Percentiles rank a stretch among this genome's conserved stretches.
These are phyloP conservation scores for Trichogramma evanescens DNA, from an alignment of 2,888 invertebrate genomes.

Conservation along the genomic window DNA sequence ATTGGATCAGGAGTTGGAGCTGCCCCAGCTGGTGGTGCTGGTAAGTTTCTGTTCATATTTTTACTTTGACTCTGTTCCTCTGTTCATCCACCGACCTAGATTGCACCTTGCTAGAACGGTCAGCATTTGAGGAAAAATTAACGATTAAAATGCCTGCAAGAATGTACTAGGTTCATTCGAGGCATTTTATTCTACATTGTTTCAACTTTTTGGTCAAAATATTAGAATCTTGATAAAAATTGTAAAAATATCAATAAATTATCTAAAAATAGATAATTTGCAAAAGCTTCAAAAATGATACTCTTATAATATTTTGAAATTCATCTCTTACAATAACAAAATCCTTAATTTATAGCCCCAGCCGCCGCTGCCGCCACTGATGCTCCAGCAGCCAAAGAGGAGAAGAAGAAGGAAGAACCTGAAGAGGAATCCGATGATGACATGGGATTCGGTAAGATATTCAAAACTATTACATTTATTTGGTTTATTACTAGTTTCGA, in stretches of 20 bases:
- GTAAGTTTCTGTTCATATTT: constrained; percentile 23
- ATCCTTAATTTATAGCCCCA: constrained; percentile 24
- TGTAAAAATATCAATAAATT: no score
- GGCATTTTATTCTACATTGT: neutral
- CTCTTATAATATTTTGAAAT: neutral
- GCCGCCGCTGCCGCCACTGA: constrained; percentile 54
- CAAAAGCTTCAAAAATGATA: no score
- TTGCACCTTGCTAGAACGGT: constrained; percentile 29
- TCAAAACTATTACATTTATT: constrained; percentile 6
- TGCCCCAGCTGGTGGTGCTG: constrained; percentile 67
- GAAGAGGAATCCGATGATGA: constrained; percentile 83
- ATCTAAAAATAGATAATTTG: no score
- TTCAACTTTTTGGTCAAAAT: neutral
- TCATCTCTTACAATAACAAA: neutral
- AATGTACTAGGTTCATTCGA: constrained; percentile 19
- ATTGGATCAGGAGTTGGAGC: constrained; percentile 87
- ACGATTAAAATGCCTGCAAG: constrained; percentile 28
- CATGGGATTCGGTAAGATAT: constrained; percentile 78
- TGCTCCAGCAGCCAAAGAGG: constrained; percentile 60
- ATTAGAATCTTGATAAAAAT: neutral
- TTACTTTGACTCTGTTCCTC: constrained; percentile 23
- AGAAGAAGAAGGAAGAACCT: constrained; percentile 72
- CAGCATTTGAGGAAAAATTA: constrained; percentile 40
- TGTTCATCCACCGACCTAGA: constrained; percentile 42
- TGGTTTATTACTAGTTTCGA: constrained; percentile 11